Evolutionary conservation across 2,797 vertebrate species (phyloP).

Genomic region (Pagetopsis macropterus): DNA sequence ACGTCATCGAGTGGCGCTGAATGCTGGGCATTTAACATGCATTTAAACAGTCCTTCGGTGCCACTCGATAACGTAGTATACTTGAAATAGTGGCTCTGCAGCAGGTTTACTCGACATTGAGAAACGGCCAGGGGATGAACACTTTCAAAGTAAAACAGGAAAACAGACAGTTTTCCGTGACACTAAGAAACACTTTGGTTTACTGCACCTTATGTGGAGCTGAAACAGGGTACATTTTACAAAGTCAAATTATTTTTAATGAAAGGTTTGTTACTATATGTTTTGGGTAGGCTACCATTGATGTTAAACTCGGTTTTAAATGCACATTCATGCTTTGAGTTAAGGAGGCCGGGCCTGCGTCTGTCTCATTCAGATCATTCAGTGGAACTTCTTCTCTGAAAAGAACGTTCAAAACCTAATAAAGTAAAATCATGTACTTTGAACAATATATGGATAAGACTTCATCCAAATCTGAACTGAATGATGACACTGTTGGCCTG

Average conservation of each 20-base stretch:
- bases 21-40: too few species aligned
- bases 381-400: background rate
- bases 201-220: constrained; percentile 29
- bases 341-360: constrained; percentile 14
- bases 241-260: constrained; percentile 10
- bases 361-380: constrained; percentile 19
- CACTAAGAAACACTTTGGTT: constrained; percentile 39
- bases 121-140: too few species aligned
- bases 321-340: constrained; percentile 40
- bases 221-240: constrained; percentile 17
- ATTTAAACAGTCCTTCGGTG: too few species aligned
- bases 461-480: background rate
- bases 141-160: too few species aligned
- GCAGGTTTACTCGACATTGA: too few species aligned
- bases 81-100: too few species aligned
- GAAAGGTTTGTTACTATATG: background rate
- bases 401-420: constrained; percentile 5
- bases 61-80: too few species aligned
- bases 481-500: background rate
- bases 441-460: background rate
- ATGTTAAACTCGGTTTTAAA: constrained; percentile 11
- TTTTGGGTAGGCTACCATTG: constrained; percentile 13
- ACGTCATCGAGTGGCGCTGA: too few species aligned
- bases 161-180: constrained; percentile 6
- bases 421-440: background rate